Conservation (phyloP, 1,140 invertebrate species). For the Pomacea maculata region DNA sequence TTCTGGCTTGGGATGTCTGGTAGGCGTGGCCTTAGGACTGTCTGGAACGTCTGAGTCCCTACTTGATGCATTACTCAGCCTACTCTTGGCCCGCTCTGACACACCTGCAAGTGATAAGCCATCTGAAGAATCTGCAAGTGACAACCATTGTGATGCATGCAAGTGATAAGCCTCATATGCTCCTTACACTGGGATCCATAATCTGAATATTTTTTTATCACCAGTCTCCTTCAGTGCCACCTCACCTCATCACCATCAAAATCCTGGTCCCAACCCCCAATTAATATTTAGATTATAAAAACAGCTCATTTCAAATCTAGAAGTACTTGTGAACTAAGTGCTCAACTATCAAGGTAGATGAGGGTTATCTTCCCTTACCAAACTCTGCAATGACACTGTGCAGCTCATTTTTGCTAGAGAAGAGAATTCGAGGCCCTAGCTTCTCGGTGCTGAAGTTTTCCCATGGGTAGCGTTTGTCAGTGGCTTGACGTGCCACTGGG, state of each 20-base stretch:
- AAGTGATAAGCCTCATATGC: too few relatives aligned
- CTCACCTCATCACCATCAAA: too few relatives aligned
- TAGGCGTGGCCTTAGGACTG: slow-evolving; percentile 58
- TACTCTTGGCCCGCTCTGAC: slow-evolving; percentile 49
- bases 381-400: slow-evolving; percentile 67
- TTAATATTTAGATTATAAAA: neutral
- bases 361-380: slow-evolving; percentile 44
- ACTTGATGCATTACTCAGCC: slow-evolving; percentile 46
- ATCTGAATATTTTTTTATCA: too few relatives aligned
- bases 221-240: too few relatives aligned
- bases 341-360: neutral
- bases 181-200: too few relatives aligned
- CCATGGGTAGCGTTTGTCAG: slow-evolving; percentile 77
- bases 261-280: neutral
- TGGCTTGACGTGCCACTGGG: slow-evolving; percentile 74
- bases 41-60: slow-evolving; percentile 44
- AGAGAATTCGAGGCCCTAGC: slow-evolving; percentile 74
- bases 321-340: neutral
- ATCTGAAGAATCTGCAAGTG: too few relatives aligned
- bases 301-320: neutral
- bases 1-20: slow-evolving; percentile 19
- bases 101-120: slow-evolving; percentile 37
- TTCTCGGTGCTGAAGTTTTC: slow-evolving; percentile 70
- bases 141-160: too few relatives aligned
- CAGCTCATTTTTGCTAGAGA: slow-evolving; percentile 83